Evolutionary conservation across 2,797 vertebrate genomes (phyloP).

Genomic region (Chaenodraco wilsoni): DNA sequence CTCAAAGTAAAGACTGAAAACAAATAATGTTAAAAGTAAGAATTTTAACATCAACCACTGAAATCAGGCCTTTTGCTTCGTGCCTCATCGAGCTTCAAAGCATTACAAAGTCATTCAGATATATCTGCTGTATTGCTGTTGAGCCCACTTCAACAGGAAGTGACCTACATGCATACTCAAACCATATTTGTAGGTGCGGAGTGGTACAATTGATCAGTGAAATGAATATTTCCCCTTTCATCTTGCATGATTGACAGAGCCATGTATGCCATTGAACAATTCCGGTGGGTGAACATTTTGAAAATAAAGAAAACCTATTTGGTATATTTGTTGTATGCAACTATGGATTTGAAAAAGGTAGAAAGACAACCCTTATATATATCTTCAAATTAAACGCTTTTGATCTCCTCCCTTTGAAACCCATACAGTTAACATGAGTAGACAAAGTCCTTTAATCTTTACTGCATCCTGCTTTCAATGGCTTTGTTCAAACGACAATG

Average conservation of each 20-base stretch:
- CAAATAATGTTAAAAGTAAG: background rate
- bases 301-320: background rate
- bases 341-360: background rate
- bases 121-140: constrained; percentile 2
- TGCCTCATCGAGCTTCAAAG: background rate
- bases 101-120: background rate
- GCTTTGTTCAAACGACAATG: constrained; percentile 2
- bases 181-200: background rate
- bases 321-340: background rate
- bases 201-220: background rate
- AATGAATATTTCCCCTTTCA: background rate
- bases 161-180: background rate
- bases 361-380: background rate
- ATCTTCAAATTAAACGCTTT: background rate
- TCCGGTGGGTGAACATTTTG: background rate
- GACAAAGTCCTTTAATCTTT: background rate
- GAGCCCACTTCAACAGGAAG: background rate
- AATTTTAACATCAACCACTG: background rate
- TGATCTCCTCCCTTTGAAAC: background rate
- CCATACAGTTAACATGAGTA: background rate
- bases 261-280: background rate
- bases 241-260: constrained; percentile 1
- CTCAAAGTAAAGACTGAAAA: background rate
- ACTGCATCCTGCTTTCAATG: background rate
- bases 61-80: background rate